Base-by-base conservation (phyloP, 2,113 vertebrate genomes). In the Ceyx margarethae region DNA sequence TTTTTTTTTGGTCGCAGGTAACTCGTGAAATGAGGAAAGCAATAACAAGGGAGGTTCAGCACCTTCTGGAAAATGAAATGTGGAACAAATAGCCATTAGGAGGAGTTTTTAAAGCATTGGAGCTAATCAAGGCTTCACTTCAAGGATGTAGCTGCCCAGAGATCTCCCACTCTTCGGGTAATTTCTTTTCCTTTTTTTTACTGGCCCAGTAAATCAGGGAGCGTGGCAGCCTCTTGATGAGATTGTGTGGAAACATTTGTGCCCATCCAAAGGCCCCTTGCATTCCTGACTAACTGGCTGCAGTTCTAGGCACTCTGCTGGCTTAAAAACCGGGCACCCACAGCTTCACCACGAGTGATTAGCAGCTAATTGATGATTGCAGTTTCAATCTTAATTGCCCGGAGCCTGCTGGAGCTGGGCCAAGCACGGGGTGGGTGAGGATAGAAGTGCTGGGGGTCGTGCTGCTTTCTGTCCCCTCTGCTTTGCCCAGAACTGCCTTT, bases 341-440 rank as follows among this genome's bases (percentile, higher is more conserved):
- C 21, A 43, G 85, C 67, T 72, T 35, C 89, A 72, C 81, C 84
- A 72, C 13, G 19, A 40, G 89, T 77, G 91, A 92, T 94, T 93
- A 94, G 68, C 84, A 66, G 87, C 89, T 93, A 95, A 95, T 85
- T 94, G 89, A 95, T 93, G 93, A 79, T 20, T 48, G 82, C 80
- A 67, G 65, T 26, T 90, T 60, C 21, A 83, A 57, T 8, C 76
- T 37, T 35, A 40, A 40, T 37, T 26, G 42, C 1, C 16, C 1
- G 1, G 86, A 4, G 5, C 69, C 3, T 48, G 72, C 60, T 58
- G 83, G 46, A 12, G 0, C 1, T 3, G 2, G 50, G 58, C 28
- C 85, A 82, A 53, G 42, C 7, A 3, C 1, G 5, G 78, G 71
- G 40, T 3, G 23, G 57, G 68, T 3, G 9, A 13, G 60, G 19